These are phyloP conservation scores for Antheraea mylitta DNA, from an alignment of 1,140 invertebrate species.

Conservation along the genomic window DNA sequence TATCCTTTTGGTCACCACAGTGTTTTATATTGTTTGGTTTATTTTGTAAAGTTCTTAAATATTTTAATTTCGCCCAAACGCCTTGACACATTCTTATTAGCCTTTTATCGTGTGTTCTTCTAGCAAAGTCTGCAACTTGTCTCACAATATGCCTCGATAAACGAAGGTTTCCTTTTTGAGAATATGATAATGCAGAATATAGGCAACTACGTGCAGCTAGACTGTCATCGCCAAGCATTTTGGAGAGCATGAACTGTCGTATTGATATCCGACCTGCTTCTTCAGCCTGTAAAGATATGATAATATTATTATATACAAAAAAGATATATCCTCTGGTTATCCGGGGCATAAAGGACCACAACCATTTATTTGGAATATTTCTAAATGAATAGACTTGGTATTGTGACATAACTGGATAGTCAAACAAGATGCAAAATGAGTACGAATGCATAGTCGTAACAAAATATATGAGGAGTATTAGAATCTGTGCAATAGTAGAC, in stretches of 20 bases:
- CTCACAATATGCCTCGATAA: slow-evolving; percentile 84
- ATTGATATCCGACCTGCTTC: slow-evolving; percentile 92
- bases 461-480: too few species aligned
- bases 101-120: slow-evolving; percentile 78
- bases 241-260: slow-evolving; percentile 88
- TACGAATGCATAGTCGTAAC: too few species aligned
- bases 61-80: slow-evolving; percentile 89
- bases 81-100: slow-evolving; percentile 90
- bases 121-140: slow-evolving; percentile 81
- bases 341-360: neutral
- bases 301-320: slow-evolving; percentile 19
- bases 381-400: too few species aligned
- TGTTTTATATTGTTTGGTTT: slow-evolving; percentile 13
- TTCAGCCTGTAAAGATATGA: slow-evolving; percentile 82
- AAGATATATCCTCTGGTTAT: neutral
- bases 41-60: slow-evolving; percentile 66
- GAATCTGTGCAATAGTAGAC: too few species aligned
- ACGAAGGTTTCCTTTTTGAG: slow-evolving; percentile 87
- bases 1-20: slow-evolving; percentile 1
- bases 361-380: too few species aligned
- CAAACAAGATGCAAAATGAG: too few species aligned
- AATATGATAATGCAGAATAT: slow-evolving; percentile 91
- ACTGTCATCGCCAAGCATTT: slow-evolving; percentile 89
- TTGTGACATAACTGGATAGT: too few species aligned
- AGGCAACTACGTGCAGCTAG: slow-evolving; percentile 89